Evolutionary conservation across 2,888 invertebrate species (phyloP).

Genomic region (Nomada fucata): DNA sequence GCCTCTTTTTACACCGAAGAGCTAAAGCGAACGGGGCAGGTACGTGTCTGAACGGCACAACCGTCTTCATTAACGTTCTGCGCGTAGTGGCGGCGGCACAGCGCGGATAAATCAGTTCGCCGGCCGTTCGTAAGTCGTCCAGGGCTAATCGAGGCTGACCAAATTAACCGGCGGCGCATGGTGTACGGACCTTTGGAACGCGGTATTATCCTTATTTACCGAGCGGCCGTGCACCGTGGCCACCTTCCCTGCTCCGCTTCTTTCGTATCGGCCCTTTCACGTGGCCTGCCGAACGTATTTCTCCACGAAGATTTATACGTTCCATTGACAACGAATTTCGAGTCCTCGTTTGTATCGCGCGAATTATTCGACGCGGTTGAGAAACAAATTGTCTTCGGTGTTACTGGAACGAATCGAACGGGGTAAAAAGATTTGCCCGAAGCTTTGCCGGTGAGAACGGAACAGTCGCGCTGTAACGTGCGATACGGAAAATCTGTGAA

Average conservation of each 20-base stretch:
- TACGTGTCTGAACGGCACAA: constrained; percentile 46
- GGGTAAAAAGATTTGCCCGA: neutral
- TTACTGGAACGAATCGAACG: neutral
- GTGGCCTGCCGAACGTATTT: constrained; percentile 17
- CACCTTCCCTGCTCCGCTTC: constrained; percentile 26
- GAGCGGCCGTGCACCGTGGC: constrained; percentile 28
- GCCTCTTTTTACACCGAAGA: constrained; percentile 45
- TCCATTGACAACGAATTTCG: constrained; percentile 19
- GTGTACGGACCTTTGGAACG: constrained; percentile 45
- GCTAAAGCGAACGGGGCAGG: constrained; percentile 23
- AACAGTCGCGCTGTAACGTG: too few relatives aligned
- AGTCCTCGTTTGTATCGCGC: constrained; percentile 26
- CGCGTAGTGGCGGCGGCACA: constrained; percentile 25
- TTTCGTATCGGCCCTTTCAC: constrained; percentile 35
- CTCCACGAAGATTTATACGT: constrained; percentile 32
- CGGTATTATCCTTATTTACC: constrained; percentile 65
- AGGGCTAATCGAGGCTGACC: constrained; percentile 64
- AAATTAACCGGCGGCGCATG: constrained; percentile 59
- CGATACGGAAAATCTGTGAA: too few relatives aligned
- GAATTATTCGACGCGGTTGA: constrained; percentile 8
- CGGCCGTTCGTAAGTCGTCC: constrained; percentile 40
- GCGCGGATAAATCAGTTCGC: constrained; percentile 59
- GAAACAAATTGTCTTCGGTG: constrained; percentile 14
- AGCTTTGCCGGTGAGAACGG: too few relatives aligned
- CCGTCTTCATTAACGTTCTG: constrained; percentile 59